Evolutionary conservation across 92 coral and sea anemone species (phyloP), one percentile per base, ranked within the genome.

Genomic region (Muricea muricata): DNA sequence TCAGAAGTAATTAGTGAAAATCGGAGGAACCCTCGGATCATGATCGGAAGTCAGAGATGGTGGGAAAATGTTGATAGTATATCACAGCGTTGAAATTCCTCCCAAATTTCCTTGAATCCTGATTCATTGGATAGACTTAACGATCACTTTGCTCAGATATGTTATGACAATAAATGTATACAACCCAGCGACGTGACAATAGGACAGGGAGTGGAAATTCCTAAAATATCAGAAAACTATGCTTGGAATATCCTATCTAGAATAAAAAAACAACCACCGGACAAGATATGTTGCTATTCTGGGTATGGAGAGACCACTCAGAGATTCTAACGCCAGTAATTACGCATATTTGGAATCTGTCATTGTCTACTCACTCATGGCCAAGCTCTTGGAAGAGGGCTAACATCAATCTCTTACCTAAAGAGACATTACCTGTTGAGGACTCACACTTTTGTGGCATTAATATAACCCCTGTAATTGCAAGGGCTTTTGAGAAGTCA

Each of bases 281-380:
- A 1, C 91, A 87, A 55, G 84, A 88, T 37, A 33, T 1, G 33
- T 50, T 78, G 4, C 88, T 88, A 21, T 88, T 39, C 45, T 88
- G 91, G 88, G 34, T 83, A 17, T 88, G 88, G 92, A 78, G 40
- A 45, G 86, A 89, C 6, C 81, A 78, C 24, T 88, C 89, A 4
- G 86, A 79, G 48, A 56, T 78, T n/a, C 67, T 84, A 26, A 78
- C 86, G 33, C 83, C 86, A 39, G 39, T 84, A 26, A 69, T 84
- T 20, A 18, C 23, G 0, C n/a, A 78, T 18, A 75, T 88, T 32
- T 88, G 88, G 91, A 79, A 84, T 57, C 20, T 84, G 25, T 84
- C 91, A 2, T n/a, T 84, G 41, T 1, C 25, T 8, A 20, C 86
- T 28, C 54, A 40, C 35, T 65, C 69, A 0, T 84, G 74, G 88